These are phyloP conservation scores for Nephrotoma appendiculata DNA, from an alignment of 2,888 invertebrate species.

Conservation along the genomic window DNA sequence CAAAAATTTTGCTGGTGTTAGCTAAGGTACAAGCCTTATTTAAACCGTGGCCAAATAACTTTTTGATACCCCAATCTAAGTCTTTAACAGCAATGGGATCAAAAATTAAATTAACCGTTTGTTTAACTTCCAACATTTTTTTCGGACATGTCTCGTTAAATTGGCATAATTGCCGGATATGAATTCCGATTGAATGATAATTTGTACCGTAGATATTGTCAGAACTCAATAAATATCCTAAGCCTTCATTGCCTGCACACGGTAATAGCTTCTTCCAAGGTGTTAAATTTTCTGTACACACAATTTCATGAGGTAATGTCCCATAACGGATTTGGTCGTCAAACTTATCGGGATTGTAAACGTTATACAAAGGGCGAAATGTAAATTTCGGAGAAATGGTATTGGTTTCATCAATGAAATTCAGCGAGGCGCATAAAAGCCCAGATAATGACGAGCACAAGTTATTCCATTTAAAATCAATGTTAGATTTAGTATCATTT, in stretches of 20 bases:
- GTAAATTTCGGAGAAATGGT: constrained; percentile 72
- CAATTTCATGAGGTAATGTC: constrained; percentile 86
- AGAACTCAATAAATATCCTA: constrained; percentile 78
- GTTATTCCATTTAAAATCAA: constrained; percentile 76
- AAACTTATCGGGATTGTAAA: neutral
- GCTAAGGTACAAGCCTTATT: constrained; percentile 72
- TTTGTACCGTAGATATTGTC: constrained; percentile 83
- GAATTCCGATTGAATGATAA: constrained; percentile 80
- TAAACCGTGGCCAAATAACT: constrained; percentile 75
- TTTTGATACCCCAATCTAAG: constrained; percentile 65
- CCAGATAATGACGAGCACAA: constrained; percentile 86
- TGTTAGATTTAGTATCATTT: constrained; percentile 33
- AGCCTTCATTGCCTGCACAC: constrained; percentile 79
- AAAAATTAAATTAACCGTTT: constrained; percentile 78
- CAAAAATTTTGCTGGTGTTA: constrained; percentile 58
- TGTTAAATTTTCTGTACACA: constrained; percentile 97
- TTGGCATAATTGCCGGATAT: constrained; percentile 63
- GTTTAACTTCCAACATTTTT: constrained; percentile 62
- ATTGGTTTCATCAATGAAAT: constrained; percentile 78
- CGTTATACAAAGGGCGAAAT: constrained; percentile 48
- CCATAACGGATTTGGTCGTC: constrained; percentile 44
- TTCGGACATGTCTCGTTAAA: constrained; percentile 34
- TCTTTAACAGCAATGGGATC: constrained; percentile 47
- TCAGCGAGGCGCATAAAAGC: constrained; percentile 88
- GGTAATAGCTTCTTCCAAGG: constrained; percentile 97